phyloP scores from a whole-genome alignment of 2,113 vertebrate species.

The Empidonax alnorum region DNA sequence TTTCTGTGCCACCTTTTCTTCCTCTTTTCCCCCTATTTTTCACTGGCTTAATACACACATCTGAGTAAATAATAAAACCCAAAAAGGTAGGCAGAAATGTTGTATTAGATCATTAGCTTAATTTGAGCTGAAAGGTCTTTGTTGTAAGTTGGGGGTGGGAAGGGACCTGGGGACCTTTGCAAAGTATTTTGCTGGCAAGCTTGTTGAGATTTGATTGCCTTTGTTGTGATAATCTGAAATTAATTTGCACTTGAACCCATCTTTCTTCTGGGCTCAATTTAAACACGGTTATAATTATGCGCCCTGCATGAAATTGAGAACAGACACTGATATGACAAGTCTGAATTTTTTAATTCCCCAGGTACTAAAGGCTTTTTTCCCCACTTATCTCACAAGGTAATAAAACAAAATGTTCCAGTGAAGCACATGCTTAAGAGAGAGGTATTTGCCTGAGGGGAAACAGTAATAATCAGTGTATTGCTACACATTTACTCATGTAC shows the following conservation, averaged over 20 bases:
- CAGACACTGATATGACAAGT: constrained; percentile 90
- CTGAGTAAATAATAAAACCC: constrained; percentile 72
- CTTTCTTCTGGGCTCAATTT: constrained; percentile 98
- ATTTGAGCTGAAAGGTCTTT: constrained; percentile 89
- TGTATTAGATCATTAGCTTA: constrained; percentile 85
- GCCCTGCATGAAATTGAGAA: constrained; percentile 89
- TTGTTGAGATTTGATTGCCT: constrained; percentile 91
- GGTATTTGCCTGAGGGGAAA: constrained; percentile 96
- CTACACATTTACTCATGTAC: constrained; percentile 88
- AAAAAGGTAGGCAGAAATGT: constrained; percentile 78
- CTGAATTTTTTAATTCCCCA: constrained; percentile 93
- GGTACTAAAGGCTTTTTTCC: constrained; percentile 84
- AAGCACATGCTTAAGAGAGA: constrained; percentile 87
- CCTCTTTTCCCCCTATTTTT: constrained; percentile 22
- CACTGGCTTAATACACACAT: constrained; percentile 47
- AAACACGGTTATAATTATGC: constrained; percentile 93
- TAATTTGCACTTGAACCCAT: constrained; percentile 99
- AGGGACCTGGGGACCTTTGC: constrained; percentile 85
- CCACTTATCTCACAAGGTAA: constrained; percentile 94
- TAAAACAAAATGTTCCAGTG: constrained; percentile 93
- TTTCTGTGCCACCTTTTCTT: constrained; percentile 60
- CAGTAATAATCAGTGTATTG: constrained; percentile 89
- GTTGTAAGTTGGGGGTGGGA: constrained; percentile 80
- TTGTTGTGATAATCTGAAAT: constrained; percentile 99
- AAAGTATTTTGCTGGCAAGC: constrained; percentile 89